Evolutionary conservation across 2,888 invertebrate species (phyloP).

Genomic region (Nipponacmea schrenckii): DNA sequence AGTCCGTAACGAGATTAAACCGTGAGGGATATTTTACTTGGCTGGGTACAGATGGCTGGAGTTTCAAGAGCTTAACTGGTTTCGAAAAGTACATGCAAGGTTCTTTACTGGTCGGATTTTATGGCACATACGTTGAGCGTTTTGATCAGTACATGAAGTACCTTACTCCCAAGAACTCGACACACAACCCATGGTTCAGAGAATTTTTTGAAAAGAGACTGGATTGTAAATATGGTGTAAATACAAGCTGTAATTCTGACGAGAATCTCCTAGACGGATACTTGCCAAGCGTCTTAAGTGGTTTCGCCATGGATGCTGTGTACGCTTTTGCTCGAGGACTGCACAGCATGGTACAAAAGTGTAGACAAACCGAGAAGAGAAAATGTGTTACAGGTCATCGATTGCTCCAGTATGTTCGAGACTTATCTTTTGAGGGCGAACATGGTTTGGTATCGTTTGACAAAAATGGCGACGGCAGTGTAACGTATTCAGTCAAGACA

Average conservation of each 20-base stretch:
- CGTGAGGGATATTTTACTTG: constrained; percentile 34
- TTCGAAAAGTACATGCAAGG: constrained; percentile 33
- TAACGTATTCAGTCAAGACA: constrained; percentile 27
- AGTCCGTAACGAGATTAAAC: constrained; percentile 19
- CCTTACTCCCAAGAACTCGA: not conserved
- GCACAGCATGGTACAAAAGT: constrained; percentile 22
- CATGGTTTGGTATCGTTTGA: constrained; percentile 33
- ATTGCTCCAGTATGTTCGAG: constrained; percentile 21
- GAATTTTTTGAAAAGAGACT: constrained; percentile 11
- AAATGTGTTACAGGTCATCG: constrained; percentile 21
- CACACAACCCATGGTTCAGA: constrained; percentile 19
- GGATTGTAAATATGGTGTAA: not conserved
- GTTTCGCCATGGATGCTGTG: constrained; percentile 35
- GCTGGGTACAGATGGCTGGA: constrained; percentile 43
- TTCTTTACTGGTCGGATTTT: constrained; percentile 33
- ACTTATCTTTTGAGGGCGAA: constrained; percentile 28
- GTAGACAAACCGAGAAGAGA: constrained; percentile 10
- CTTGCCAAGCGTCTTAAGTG: constrained; percentile 28
- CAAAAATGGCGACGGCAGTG: constrained; percentile 30
- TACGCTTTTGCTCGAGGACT: constrained; percentile 35
- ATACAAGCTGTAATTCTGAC: not conserved
- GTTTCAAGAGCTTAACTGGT: constrained; percentile 30
- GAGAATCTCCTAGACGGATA: constrained; percentile 14
- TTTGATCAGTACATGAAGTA: constrained; percentile 14
- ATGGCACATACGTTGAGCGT: constrained; percentile 16